phyloP scores from a whole-genome alignment of 2,113 vertebrate species.

The Stomatorhinus ivindoensis region DNA sequence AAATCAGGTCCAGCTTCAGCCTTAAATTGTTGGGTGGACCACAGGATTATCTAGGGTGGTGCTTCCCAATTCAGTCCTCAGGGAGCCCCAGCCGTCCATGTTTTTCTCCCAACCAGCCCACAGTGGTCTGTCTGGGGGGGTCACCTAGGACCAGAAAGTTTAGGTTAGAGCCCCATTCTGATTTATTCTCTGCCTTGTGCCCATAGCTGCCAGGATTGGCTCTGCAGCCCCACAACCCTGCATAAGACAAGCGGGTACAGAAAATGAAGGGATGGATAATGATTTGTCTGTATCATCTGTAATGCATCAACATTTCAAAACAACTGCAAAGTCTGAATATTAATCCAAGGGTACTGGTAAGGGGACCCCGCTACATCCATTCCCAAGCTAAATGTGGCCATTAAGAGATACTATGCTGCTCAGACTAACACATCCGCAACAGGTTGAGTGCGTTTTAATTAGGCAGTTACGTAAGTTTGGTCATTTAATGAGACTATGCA shows the following conservation, averaged over 20 bases:
- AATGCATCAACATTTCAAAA: background rate
- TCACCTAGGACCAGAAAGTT: background rate
- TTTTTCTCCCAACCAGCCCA: background rate
- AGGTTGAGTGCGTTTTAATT: background rate
- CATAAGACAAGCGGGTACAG: background rate
- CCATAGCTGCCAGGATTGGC: background rate
- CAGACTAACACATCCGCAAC: background rate
- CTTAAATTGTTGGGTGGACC: background rate
- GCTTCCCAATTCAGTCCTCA: background rate
- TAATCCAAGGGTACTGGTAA: background rate
- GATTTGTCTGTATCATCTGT: background rate
- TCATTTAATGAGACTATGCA: background rate
- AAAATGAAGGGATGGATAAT: background rate
- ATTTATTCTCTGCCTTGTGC: background rate
- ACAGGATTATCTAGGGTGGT: background rate
- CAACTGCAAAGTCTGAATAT: background rate
- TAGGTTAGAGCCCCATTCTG: background rate
- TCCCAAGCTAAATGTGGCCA: background rate
- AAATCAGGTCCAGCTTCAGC: background rate
- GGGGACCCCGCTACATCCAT: background rate
- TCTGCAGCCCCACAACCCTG: background rate
- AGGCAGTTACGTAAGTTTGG: background rate
- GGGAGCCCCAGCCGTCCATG: background rate
- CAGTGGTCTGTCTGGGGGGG: background rate
- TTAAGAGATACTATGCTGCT: background rate